Evolutionary conservation across 2,797 vertebrate species (phyloP).

Genomic region (Cyprinella venusta): DNA sequence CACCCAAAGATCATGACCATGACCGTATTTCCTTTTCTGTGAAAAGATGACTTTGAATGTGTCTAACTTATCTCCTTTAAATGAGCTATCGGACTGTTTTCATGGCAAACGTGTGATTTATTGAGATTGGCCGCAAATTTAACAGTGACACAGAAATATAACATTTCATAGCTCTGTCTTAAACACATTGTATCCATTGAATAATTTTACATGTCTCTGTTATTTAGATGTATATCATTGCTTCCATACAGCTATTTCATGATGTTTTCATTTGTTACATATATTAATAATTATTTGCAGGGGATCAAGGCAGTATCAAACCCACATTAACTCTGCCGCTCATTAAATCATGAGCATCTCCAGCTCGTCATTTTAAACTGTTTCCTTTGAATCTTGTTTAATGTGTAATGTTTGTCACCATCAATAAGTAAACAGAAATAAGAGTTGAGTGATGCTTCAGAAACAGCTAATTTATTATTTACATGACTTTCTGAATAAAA

Average conservation of each 20-base stretch:
- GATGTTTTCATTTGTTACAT: background rate
- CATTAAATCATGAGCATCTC: slow-evolving; percentile 19
- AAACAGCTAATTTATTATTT: slow-evolving; percentile 54
- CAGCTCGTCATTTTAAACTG: slow-evolving; percentile 11
- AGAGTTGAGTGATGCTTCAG: slow-evolving; percentile 45
- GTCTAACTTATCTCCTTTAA: slow-evolving; percentile 9
- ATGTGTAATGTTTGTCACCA: slow-evolving; percentile 47
- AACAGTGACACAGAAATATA: background rate
- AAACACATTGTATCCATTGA: background rate
- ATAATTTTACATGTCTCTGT: background rate
- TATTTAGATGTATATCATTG: background rate
- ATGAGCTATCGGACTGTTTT: slow-evolving; percentile 1
- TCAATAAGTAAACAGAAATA: slow-evolving; percentile 53
- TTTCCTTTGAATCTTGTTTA: slow-evolving; percentile 26
- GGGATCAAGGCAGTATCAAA: background rate
- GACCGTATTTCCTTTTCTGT: background rate
- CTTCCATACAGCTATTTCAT: background rate
- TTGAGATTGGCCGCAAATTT: background rate
- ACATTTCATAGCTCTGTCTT: background rate
- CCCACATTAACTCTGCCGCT: background rate
- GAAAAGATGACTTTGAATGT: background rate
- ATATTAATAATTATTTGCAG: slow-evolving; percentile 12
- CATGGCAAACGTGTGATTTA: background rate
- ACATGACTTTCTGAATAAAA: slow-evolving; percentile 49
- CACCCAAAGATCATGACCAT: no score